These are phyloP conservation scores for Xiphophorus maculatus DNA, from an alignment of 2,113 vertebrate genomes.

Conservation along the genomic window DNA sequence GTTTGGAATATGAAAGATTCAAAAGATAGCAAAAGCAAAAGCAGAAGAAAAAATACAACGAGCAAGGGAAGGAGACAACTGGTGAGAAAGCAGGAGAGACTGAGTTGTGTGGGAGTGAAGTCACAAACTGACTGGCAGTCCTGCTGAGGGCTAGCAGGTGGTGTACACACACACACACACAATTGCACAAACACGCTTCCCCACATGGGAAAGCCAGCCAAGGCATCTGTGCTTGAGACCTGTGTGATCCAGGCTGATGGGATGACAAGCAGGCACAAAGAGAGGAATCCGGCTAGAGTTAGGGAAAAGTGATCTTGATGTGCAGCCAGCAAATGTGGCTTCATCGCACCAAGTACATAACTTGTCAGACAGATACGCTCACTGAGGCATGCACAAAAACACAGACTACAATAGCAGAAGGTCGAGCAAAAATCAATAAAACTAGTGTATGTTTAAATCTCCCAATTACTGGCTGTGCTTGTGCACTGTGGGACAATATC, in stretches of 20 bases:
- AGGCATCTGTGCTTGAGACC: slow-evolving; percentile 69
- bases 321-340: slow-evolving; percentile 64
- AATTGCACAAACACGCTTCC: slow-evolving; percentile 10
- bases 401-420: slow-evolving; percentile 8
- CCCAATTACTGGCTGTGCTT: slow-evolving; percentile 4
- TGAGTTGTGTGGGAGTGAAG: slow-evolving; percentile 59
- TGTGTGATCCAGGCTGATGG: slow-evolving; percentile 60
- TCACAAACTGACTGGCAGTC: slow-evolving; percentile 67
- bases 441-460: not conserved
- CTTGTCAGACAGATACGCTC: slow-evolving; percentile 35
- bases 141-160: slow-evolving; percentile 65
- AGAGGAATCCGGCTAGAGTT: slow-evolving; percentile 36
- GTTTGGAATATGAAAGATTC: slow-evolving; percentile 29
- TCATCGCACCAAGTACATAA: slow-evolving; percentile 34
- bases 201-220: slow-evolving; percentile 53
- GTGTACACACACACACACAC: slow-evolving; percentile 17
- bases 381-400: slow-evolving; percentile 7
- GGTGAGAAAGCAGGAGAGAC: slow-evolving; percentile 56
- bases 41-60: slow-evolving; percentile 5
- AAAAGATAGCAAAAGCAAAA: slow-evolving; percentile 11
- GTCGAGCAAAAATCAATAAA: slow-evolving; percentile 1
- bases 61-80: slow-evolving; percentile 5
- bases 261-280: slow-evolving; percentile 47
- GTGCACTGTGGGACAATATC: not conserved
- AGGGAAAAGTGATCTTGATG: slow-evolving; percentile 66